phyloP scores from a whole-genome alignment of 2,113 vertebrate genomes.

The Microtus oregoni region DNA sequence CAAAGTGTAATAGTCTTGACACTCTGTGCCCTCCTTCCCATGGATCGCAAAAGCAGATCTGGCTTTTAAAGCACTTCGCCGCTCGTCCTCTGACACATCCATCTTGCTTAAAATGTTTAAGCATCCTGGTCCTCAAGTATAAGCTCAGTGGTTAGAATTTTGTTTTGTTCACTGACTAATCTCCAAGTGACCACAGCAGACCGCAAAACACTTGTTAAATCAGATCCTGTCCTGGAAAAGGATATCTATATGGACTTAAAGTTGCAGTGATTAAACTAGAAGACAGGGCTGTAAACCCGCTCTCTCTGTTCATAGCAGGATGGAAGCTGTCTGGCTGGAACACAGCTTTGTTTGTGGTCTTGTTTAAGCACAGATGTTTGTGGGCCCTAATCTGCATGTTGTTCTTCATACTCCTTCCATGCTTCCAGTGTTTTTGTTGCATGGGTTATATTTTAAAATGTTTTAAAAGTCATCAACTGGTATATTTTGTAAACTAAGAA shows the following conservation, averaged over 20 bases:
- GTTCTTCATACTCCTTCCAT: background rate
- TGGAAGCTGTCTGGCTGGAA: background rate
- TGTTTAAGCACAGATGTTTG: background rate
- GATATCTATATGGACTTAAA: conserved; percentile 37
- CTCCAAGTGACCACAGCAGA: background rate
- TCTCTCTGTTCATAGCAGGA: background rate
- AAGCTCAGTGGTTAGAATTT: conserved; percentile 12
- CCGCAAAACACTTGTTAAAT: background rate
- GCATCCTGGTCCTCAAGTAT: background rate
- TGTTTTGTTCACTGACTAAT: background rate
- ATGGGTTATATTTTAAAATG: background rate
- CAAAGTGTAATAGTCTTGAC: background rate
- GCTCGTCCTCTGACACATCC: background rate
- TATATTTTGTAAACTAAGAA: conserved; percentile 51
- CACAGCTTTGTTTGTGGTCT: background rate
- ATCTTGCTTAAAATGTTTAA: background rate
- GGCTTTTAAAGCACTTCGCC: background rate
- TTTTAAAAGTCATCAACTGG: background rate
- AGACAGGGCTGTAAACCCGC: background rate
- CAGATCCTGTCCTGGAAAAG: conserved; percentile 8
- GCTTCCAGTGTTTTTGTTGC: background rate
- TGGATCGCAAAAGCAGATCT: background rate
- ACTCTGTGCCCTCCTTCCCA: background rate
- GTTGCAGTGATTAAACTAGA: background rate
- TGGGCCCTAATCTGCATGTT: background rate